phyloP scores from a whole-genome alignment of 2,113 vertebrate species.

The Rhizomys pruinosus region DNA sequence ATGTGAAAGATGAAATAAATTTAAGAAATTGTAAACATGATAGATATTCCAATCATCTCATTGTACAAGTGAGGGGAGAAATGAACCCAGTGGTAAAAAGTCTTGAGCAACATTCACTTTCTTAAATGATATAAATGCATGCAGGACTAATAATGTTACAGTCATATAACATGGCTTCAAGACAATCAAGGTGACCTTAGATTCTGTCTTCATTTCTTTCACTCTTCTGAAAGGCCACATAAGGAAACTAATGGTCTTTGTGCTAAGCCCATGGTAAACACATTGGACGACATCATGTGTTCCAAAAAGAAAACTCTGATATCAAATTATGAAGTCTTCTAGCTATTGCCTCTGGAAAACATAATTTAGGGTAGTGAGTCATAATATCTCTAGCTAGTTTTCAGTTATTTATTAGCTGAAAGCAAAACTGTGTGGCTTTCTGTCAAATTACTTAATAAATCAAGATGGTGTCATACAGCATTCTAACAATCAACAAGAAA shows the following conservation, averaged over 20 bases:
- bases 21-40: not conserved
- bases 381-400: not conserved
- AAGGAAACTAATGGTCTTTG: not conserved
- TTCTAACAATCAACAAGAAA: not conserved
- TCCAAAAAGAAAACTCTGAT: not conserved
- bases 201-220: not conserved
- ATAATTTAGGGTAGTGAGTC: not conserved
- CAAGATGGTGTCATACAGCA: not conserved
- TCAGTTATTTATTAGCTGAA: conserved; percentile 1
- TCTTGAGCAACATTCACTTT: not conserved
- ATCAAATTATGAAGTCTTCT: not conserved
- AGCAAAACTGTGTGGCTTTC: not conserved
- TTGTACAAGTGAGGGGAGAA: not conserved
- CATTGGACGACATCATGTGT: not conserved
- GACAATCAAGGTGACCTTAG: not conserved
- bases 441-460: conserved; percentile 29
- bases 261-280: not conserved
- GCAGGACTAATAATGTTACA: not conserved
- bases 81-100: not conserved
- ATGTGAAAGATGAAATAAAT: not conserved
- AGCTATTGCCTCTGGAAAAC: not conserved
- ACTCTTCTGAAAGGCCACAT: not conserved
- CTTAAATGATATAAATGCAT: not conserved
- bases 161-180: not conserved
- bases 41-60: not conserved